Evolutionary conservation across 2,888 invertebrate genomes (phyloP).

Genomic region (Macrosoma leucophasiata): DNA sequence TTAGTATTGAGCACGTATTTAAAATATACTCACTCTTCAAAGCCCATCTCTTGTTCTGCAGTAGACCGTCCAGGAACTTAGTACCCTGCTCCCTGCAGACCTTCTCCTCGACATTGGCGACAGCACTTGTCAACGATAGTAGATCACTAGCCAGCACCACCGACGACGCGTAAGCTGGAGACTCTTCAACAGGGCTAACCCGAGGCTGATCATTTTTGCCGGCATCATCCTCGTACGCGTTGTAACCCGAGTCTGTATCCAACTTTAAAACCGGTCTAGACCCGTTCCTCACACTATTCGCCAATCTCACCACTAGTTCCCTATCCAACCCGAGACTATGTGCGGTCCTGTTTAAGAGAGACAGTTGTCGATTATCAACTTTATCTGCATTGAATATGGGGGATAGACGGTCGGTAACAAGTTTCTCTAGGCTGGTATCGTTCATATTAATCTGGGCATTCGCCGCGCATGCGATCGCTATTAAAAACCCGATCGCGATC

Average conservation of each 20-base stretch:
- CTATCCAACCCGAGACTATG: slow-evolving; percentile 42
- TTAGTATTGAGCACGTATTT: too few species aligned
- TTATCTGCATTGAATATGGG: slow-evolving; percentile 38
- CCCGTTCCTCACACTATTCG: slow-evolving; percentile 36
- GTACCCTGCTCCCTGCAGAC: slow-evolving; percentile 68
- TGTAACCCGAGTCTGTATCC: slow-evolving; percentile 28
- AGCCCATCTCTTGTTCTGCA: slow-evolving; percentile 73
- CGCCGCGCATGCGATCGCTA: slow-evolving; percentile 50
- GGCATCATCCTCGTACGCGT: slow-evolving; percentile 34
- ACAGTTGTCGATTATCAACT: slow-evolving; percentile 41
- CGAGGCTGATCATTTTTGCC: slow-evolving; percentile 33
- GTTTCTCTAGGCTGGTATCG: slow-evolving; percentile 40
- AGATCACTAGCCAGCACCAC: slow-evolving; percentile 67
- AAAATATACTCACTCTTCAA: slow-evolving; percentile 73
- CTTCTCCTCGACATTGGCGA: slow-evolving; percentile 60
- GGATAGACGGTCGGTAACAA: slow-evolving; percentile 39
- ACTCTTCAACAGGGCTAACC: slow-evolving; percentile 51
- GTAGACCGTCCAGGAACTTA: slow-evolving; percentile 62
- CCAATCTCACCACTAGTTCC: slow-evolving; percentile 43
- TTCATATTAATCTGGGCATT: slow-evolving; percentile 33
- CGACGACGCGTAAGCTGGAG: slow-evolving; percentile 67
- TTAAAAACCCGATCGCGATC: slow-evolving; percentile 39
- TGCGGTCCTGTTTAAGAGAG: slow-evolving; percentile 43
- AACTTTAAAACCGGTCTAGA: slow-evolving; percentile 15
- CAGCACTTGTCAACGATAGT: slow-evolving; percentile 61